A percentile compares a stretch with the other conserved stretches of the same genome.
Evolutionary conservation across 2,888 invertebrate species (phyloP).

Genomic region (Tetanocera ferruginea): DNA sequence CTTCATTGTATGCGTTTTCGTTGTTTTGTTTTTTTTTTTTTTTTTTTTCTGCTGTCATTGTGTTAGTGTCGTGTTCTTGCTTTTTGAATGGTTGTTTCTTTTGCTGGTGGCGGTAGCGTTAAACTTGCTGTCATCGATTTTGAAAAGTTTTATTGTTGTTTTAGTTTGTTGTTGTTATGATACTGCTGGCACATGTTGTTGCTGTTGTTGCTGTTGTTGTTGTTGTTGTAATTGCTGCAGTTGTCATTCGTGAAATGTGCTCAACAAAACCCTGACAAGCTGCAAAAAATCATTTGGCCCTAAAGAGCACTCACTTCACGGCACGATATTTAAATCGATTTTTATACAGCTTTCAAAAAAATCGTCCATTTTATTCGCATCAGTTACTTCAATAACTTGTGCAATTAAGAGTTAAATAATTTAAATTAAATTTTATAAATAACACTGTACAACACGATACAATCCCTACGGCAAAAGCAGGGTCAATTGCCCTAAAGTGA

Average conservation of each 20-base stretch:
- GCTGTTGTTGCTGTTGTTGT: background rate
- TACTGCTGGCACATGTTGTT: background rate
- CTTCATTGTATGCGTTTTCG: no score
- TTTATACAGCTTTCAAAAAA: no score
- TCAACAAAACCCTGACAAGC: background rate
- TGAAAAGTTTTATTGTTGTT: constrained; percentile 4
- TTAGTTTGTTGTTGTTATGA: constrained; percentile 11
- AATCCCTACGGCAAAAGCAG: no score
- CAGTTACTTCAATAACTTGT: background rate
- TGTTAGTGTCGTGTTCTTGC: background rate
- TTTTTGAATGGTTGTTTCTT: background rate
- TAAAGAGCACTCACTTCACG: background rate
- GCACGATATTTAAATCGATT: background rate
- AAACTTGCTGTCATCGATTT: background rate
- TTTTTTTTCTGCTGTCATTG: background rate
- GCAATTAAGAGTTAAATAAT: background rate
- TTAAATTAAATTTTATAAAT: background rate
- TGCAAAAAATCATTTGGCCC: background rate
- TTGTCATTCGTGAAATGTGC: background rate
- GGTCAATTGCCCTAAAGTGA: no score
- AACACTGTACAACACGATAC: background rate
- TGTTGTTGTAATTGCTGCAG: background rate
- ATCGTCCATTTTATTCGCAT: background rate
- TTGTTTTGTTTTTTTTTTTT: no score
- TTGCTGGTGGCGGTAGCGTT: background rate